A percentile compares a stretch with the other conserved stretches of the same genome.
Conservation (phyloP, 2,797 vertebrate species). For the Pantherophis vulpinus region DNA sequence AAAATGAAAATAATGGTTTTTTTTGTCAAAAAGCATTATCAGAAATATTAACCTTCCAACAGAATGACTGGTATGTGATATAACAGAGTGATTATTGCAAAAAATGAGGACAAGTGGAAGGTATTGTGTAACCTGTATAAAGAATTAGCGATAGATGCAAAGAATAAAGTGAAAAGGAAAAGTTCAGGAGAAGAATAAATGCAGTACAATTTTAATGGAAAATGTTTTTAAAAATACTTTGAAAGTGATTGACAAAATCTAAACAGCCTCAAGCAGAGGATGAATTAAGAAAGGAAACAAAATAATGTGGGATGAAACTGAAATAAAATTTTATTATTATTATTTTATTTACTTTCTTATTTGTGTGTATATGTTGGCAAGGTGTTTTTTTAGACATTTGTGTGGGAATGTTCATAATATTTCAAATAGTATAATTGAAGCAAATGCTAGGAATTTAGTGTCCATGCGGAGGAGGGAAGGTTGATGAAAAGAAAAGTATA, state of each 20-base stretch:
- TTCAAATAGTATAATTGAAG: background rate
- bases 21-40: background rate
- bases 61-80: background rate
- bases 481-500: background rate
- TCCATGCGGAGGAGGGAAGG: fast-evolving
- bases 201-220: background rate
- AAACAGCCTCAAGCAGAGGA: background rate
- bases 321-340: background rate
- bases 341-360: background rate
- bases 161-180: background rate
- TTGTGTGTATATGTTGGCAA: background rate
- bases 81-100: background rate
- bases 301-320: background rate
- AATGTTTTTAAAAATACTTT: background rate
- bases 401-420: background rate
- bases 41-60: background rate
- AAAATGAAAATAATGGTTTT: background rate
- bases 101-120: background rate
- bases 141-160: background rate
- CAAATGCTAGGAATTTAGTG: background rate
- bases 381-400: background rate
- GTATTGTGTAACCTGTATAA: background rate
- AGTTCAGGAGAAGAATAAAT: background rate
- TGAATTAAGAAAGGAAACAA: background rate
- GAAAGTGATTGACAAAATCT: background rate